Evolutionary conservation across 2,888 invertebrate species (phyloP).

Genomic region (Molorchus minor): DNA sequence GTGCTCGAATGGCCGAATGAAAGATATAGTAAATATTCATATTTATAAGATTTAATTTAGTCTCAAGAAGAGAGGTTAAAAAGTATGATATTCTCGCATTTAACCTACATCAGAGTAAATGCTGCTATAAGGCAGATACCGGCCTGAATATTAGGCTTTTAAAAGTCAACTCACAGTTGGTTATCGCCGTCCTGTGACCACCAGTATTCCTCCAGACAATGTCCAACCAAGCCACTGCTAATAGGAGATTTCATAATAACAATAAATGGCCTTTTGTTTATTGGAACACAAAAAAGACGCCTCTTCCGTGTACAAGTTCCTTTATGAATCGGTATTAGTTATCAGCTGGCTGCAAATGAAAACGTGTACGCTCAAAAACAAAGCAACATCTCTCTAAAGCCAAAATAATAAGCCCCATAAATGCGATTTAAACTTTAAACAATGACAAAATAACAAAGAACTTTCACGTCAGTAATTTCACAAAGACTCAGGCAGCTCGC

Average conservation of each 20-base stretch:
- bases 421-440: slow-evolving; percentile 43
- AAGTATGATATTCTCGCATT: no score
- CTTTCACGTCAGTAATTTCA: slow-evolving; percentile 44
- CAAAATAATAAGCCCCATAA: slow-evolving; percentile 40
- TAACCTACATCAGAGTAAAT: no score
- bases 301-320: slow-evolving; percentile 6
- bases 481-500: slow-evolving; percentile 38
- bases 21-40: no score
- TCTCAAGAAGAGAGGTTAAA: no score
- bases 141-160: no score
- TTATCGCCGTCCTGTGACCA: no score
- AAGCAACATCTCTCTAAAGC: slow-evolving; percentile 36
- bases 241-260: background rate
- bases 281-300: slow-evolving; percentile 9
- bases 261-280: slow-evolving; percentile 2
- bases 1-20: no score
- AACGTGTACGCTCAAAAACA: slow-evolving; percentile 26
- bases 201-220: no score
- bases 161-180: no score
- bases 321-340: slow-evolving; percentile 24
- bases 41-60: no score
- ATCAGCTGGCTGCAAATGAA: slow-evolving; percentile 27
- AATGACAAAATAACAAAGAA: slow-evolving; percentile 45
- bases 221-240: no score
- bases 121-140: no score